These are phyloP conservation scores for Eristalis tenax DNA, from an alignment of 2,888 invertebrate species.

Conservation along the genomic window DNA sequence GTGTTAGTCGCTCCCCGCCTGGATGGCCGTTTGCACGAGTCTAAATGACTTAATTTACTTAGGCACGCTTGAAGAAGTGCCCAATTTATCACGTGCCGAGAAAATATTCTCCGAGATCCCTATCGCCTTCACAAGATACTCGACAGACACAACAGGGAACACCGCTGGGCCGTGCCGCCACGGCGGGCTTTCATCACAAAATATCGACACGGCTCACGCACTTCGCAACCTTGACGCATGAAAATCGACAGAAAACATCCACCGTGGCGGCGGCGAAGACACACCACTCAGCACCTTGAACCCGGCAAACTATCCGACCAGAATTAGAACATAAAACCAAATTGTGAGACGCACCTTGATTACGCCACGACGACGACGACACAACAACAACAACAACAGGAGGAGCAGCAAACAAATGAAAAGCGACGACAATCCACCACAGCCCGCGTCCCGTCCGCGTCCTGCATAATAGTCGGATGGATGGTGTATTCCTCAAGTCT, in stretches of 20 bases:
- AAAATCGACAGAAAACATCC: constrained; percentile 3
- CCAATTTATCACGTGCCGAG: background rate
- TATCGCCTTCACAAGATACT: background rate
- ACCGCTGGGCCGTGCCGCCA: background rate
- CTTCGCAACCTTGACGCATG: constrained; percentile 33
- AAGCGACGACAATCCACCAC: background rate
- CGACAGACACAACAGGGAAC: constrained; percentile 11
- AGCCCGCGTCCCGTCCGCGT: background rate
- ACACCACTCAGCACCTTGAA: constrained; percentile 23
- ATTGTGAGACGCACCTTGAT: constrained; percentile 27
- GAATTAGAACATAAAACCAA: background rate
- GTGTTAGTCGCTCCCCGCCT: background rate
- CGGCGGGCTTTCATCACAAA: background rate
- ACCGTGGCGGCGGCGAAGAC: background rate
- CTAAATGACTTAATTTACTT: background rate
- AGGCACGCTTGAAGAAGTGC: background rate
- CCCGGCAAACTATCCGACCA: background rate
- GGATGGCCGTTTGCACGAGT: background rate
- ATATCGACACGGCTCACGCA: constrained; percentile 52
- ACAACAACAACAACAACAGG: background rate
- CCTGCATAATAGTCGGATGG: background rate
- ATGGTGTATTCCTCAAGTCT: background rate
- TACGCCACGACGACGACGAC: background rate
- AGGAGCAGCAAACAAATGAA: background rate
- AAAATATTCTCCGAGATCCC: background rate